Percentiles rank a stretch among this genome's conserved stretches.
Evolutionary conservation across 2,888 invertebrate species (phyloP).

Genomic region (Hirtodrosophila trivittata): DNA sequence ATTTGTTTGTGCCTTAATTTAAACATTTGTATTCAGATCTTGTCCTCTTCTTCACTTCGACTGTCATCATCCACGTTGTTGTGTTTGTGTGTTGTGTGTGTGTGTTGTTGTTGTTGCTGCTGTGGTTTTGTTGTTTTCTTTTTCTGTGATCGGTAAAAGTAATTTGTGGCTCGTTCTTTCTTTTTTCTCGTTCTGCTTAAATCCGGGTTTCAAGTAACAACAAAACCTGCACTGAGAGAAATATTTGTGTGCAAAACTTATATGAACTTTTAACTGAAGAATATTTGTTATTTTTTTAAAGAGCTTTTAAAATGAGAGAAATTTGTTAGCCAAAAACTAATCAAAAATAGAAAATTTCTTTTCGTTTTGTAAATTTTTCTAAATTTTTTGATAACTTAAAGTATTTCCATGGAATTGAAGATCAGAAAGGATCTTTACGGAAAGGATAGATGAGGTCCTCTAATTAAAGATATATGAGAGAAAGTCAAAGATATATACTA

Average conservation of each 20-base stretch:
- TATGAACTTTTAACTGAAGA: too few species aligned
- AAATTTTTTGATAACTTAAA: too few species aligned
- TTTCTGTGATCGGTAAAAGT: slow-evolving; percentile 70
- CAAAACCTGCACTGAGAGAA: slow-evolving; percentile 55
- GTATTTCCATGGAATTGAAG: too few species aligned
- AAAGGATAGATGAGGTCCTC: too few species aligned
- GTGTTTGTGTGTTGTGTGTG: slow-evolving; percentile 15
- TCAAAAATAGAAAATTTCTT: too few species aligned
- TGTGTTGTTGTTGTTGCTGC: slow-evolving; percentile 15
- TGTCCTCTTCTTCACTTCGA: slow-evolving; percentile 47
- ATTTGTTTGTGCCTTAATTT: slow-evolving; percentile 72
- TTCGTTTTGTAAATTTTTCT: too few species aligned
- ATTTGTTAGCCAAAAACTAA: too few species aligned
- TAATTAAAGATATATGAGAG: too few species aligned
- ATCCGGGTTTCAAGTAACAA: slow-evolving; percentile 76
- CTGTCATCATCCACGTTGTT: slow-evolving; percentile 41
- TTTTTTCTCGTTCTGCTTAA: slow-evolving; percentile 65
- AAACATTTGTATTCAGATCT: slow-evolving; percentile 69
- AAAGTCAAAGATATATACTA: too few species aligned
- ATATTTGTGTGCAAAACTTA: background rate
- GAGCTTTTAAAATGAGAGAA: too few species aligned
- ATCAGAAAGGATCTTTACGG: too few species aligned
- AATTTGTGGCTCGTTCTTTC: slow-evolving; percentile 69
- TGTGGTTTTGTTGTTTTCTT: slow-evolving; percentile 26
- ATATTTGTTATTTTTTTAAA: too few species aligned